Evolutionary conservation across 2,888 invertebrate genomes (phyloP).

Genomic region (Lithophane ornitopus): DNA sequence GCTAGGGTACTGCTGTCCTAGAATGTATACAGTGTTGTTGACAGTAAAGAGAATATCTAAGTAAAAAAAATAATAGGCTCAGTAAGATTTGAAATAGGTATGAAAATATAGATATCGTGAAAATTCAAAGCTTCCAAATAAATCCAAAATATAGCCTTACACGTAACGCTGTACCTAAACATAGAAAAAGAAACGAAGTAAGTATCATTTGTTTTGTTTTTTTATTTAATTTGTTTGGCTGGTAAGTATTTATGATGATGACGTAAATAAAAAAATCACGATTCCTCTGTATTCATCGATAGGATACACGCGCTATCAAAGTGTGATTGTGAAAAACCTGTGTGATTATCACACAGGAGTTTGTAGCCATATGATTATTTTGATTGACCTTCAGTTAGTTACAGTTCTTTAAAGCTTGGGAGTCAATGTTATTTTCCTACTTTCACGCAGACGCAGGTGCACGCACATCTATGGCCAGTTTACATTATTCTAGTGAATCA

Average conservation of each 20-base stretch:
- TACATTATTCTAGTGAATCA: background rate
- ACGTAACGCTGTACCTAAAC: background rate
- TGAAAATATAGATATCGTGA: background rate
- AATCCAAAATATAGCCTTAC: background rate
- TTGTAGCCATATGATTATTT: background rate
- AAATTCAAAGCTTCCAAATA: background rate
- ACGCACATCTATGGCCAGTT: background rate
- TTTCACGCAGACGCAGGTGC: background rate
- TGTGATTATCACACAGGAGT: background rate
- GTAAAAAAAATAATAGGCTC: background rate
- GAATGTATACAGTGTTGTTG: background rate
- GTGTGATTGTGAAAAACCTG: background rate
- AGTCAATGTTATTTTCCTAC: background rate
- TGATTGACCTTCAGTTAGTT: background rate
- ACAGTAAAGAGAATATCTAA: background rate
- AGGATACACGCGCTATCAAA: background rate
- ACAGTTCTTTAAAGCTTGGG: background rate
- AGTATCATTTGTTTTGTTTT: background rate
- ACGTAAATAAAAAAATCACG: background rate
- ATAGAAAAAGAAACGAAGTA: background rate
- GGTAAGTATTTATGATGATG: background rate
- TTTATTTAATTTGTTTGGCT: background rate
- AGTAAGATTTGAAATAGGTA: background rate
- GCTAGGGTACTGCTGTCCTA: conserved; percentile 35
- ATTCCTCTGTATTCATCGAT: background rate